Base-by-base conservation (phyloP, 1,140 invertebrate genomes). In the Nixonia krombeini region DNA sequence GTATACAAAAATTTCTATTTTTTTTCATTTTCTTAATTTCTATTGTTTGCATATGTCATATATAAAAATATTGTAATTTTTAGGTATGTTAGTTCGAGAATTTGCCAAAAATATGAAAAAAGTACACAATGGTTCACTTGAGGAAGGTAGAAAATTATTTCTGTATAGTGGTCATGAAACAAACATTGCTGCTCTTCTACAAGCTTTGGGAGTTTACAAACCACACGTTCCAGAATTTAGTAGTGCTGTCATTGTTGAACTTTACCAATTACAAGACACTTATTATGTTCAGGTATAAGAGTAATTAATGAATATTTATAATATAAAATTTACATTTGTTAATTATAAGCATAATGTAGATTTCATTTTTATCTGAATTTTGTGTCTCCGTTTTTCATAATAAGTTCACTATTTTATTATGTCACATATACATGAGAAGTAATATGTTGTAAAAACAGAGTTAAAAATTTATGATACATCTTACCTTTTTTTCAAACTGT, bases 111-210 rank as follows among this genome's bases (percentile, higher is more conserved):
- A 87, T 15, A 67, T 65, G 18, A 28, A 59, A 18, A 26, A 16
- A n/a, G 55, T 8, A 71, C 84, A 7, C 6, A 46, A 47, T 28
- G 44, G 31, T 9, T 37, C 7, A 7, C 9, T 2, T 0, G 9
- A n/a, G 15, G n/a, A 46, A 23, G 26, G 15, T 1, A 29, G 5
- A 4, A 90, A 90, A 71, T 68, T 91, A 33, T 86, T 83, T 42
- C 63, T 90, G 17, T 90, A 88, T 76, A 89, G 89, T 4, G 89
- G 86, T 4, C 91, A 93, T 74, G 92, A 93, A 73, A 89, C 89
- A 29, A 92, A 90, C 29, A 84, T 94, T 1, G 87, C 89, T 1
- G 88, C 89, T 10, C 59, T 93, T 7, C 82, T 93, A 61, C 83
- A 87, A 28, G 87, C 88, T 0, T 75, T 92, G 12, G 87, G 87